Conservation (phyloP, 1,140 invertebrate species). For the Drosophila leontia region DNA sequence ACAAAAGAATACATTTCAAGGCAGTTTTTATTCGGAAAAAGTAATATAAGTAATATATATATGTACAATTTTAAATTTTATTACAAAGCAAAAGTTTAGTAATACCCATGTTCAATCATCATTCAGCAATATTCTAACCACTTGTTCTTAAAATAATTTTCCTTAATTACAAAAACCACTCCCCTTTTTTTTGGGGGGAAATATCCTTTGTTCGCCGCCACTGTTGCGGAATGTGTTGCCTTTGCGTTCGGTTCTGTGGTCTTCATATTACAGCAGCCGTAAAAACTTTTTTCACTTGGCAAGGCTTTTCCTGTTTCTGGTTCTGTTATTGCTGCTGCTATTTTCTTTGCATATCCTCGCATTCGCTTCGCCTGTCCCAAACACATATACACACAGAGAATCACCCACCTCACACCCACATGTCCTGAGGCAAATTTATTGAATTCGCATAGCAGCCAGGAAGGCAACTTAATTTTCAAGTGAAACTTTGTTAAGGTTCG, state of each 20-base stretch:
- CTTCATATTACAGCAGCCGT: constrained; percentile 63
- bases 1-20: not conserved
- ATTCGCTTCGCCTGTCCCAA: constrained; percentile 22
- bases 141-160: not conserved
- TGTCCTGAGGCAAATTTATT: constrained; percentile 71
- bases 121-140: not conserved
- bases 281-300: constrained; percentile 52
- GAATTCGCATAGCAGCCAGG: constrained; percentile 65
- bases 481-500: constrained; percentile 76
- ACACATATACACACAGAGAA: constrained; percentile 12
- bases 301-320: constrained; percentile 47
- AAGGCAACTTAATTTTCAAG: constrained; percentile 77
- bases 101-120: not conserved
- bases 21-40: not conserved
- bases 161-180: not conserved
- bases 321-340: constrained; percentile 52
- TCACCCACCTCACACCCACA: constrained; percentile 25
- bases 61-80: fast-evolving
- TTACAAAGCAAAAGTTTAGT: not conserved
- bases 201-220: constrained; percentile 2
- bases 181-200: not conserved
- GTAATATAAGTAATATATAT: not conserved
- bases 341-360: constrained; percentile 20
- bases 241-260: constrained; percentile 54
- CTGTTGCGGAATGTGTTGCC: constrained; percentile 28